A percentile compares a stretch with the other conserved stretches of the same genome.
phyloP scores from a whole-genome alignment of 2,113 vertebrate genomes.

The Stictonetta naevosa region DNA sequence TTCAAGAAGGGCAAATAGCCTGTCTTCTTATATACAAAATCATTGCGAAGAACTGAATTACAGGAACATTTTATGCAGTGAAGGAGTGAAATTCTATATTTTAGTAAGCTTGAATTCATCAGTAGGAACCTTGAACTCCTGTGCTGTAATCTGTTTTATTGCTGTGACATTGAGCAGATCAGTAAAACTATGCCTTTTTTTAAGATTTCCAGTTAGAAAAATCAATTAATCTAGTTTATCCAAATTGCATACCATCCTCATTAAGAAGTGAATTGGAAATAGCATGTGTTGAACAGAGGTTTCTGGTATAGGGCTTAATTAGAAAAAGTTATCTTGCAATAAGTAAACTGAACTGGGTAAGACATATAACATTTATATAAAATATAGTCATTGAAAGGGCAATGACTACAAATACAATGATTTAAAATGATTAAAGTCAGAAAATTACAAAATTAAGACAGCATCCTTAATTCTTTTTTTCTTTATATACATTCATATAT shows the following conservation, averaged over 20 bases:
- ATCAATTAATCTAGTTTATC: neutral
- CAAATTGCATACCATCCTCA: neutral
- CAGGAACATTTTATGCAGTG: neutral
- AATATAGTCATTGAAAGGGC: neutral
- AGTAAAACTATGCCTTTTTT: neutral
- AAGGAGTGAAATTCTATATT: neutral
- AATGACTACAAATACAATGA: neutral
- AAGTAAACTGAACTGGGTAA: neutral
- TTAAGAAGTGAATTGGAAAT: neutral
- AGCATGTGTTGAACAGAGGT: neutral
- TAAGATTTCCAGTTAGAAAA: neutral
- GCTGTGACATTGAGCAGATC: neutral
- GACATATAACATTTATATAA: neutral
- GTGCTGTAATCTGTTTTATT: neutral
- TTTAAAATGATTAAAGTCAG: neutral
- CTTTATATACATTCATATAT: neutral
- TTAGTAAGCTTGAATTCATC: fast-evolving
- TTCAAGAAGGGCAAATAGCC: fast-evolving
- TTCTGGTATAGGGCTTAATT: neutral
- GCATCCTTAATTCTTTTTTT: neutral
- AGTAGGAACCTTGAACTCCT: neutral
- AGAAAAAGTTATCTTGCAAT: neutral
- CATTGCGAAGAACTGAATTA: neutral
- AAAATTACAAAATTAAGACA: neutral
- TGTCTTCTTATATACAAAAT: neutral